Conservation (phyloP, 2,888 invertebrate species). For the Piscicola geometra region DNA sequence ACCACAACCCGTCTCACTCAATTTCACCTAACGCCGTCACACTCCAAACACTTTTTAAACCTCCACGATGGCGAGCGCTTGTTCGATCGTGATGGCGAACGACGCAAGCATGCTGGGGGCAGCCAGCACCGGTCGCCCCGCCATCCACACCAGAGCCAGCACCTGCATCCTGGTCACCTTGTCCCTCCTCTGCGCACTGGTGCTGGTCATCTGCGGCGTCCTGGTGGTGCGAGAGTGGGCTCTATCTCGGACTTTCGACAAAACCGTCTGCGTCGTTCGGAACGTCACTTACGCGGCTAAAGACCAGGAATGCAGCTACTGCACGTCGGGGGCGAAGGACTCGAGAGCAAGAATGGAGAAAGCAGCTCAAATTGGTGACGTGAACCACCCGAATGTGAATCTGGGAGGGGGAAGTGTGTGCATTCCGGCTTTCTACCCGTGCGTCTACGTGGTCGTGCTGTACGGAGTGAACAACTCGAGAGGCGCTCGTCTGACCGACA, state of each 20-base stretch:
- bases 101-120: conserved; percentile 19
- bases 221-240: conserved; percentile 44
- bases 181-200: conserved; percentile 41
- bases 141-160: conserved; percentile 38
- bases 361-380: background rate
- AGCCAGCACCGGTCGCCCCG: conserved; percentile 10
- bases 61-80: conserved; percentile 33
- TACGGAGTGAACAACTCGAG: conserved; percentile 27
- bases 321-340: conserved; percentile 39
- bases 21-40: too few relatives aligned
- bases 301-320: conserved; percentile 40
- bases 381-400: conserved; percentile 35
- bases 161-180: conserved; percentile 44
- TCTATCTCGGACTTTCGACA: conserved; percentile 40
- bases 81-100: conserved; percentile 35
- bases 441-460: conserved; percentile 39
- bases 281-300: conserved; percentile 38
- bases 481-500: background rate
- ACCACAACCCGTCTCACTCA: too few relatives aligned
- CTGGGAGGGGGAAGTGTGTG: conserved; percentile 41
- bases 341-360: conserved; percentile 27
- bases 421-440: conserved; percentile 40
- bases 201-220: conserved; percentile 44
- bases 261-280: conserved; percentile 38
- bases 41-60: too few relatives aligned